A percentile compares a stretch with the other conserved stretches of the same genome.
phyloP scores from a whole-genome alignment of 2,113 vertebrate species.

The Seriola dumerili region DNA sequence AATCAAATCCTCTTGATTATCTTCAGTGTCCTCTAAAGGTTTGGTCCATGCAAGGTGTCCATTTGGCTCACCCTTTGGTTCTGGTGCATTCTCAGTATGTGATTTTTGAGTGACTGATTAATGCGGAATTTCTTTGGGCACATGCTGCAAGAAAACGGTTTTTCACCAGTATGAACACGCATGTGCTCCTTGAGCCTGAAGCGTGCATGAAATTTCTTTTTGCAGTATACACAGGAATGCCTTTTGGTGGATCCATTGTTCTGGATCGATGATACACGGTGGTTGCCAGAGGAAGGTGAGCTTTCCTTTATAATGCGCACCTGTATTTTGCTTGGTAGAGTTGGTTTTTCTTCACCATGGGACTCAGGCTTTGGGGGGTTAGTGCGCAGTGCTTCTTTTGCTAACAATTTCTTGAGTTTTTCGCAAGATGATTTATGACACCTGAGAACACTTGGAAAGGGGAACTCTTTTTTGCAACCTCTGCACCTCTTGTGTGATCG shows the following conservation, averaged over 20 bases:
- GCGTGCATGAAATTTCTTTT: neutral
- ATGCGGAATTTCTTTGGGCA: slow-evolving; percentile 47
- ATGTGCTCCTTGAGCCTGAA: neutral
- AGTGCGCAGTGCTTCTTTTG: neutral
- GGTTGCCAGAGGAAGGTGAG: neutral
- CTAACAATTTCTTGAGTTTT: slow-evolving; percentile 15
- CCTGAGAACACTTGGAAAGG: neutral
- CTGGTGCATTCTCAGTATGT: slow-evolving; percentile 28
- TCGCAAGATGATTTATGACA: neutral
- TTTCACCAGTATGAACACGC: slow-evolving; percentile 10
- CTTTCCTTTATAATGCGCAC: neutral
- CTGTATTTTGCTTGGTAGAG: neutral
- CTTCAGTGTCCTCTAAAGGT: slow-evolving; percentile 47
- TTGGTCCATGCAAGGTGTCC: slow-evolving; percentile 41
- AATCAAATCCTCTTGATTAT: neutral
- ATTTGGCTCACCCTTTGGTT: fast-evolving
- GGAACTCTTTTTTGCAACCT: slow-evolving; percentile 54
- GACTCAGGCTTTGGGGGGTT: neutral
- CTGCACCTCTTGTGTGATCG: slow-evolving; percentile 56
- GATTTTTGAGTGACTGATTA: neutral
- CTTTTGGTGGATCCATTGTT: neutral
- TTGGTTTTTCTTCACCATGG: neutral
- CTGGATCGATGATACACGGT: neutral
- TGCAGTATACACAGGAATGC: slow-evolving; percentile 15
- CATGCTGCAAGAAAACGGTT: neutral